These are phyloP conservation scores for Poecile atricapillus DNA, from an alignment of 2,113 vertebrate species.

Conservation along the genomic window DNA sequence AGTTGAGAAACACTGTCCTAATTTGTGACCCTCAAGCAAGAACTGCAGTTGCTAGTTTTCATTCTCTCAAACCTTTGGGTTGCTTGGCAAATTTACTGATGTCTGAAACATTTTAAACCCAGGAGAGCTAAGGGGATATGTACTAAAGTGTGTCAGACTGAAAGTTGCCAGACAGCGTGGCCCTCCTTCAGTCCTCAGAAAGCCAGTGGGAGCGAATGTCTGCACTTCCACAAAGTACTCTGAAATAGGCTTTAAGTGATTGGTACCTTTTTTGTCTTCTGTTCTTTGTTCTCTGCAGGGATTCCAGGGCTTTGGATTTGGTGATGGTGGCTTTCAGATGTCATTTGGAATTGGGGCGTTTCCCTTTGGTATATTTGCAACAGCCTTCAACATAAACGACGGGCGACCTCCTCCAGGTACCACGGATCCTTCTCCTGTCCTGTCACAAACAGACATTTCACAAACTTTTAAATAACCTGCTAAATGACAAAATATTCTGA, in stretches of 20 bases:
- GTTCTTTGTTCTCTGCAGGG: constrained; percentile 74
- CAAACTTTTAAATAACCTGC: background rate
- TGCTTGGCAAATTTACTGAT: background rate
- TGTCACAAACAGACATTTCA: background rate
- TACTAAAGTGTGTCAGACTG: background rate
- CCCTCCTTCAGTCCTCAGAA: fast-evolving
- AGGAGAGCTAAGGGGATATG: background rate
- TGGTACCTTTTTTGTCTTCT: background rate
- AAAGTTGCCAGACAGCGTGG: background rate
- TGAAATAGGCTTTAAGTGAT: background rate
- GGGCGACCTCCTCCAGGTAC: constrained; percentile 95
- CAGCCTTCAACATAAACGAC: constrained; percentile 98
- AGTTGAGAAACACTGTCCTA: background rate
- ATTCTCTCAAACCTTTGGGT: background rate
- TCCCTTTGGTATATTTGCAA: constrained; percentile 98
- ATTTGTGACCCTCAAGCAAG: background rate
- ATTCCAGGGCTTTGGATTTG: constrained; percentile 98
- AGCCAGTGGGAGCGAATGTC: background rate
- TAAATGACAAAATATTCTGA: background rate
- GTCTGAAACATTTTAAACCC: background rate
- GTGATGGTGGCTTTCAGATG: constrained; percentile 98
- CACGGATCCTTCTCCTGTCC: background rate
- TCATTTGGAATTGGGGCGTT: constrained; percentile 98
- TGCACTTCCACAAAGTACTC: background rate
- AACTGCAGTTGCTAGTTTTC: background rate